These are phyloP conservation scores for Lysiphlebus fabarum DNA, from an alignment of 1,140 invertebrate genomes.

Conservation along the genomic window DNA sequence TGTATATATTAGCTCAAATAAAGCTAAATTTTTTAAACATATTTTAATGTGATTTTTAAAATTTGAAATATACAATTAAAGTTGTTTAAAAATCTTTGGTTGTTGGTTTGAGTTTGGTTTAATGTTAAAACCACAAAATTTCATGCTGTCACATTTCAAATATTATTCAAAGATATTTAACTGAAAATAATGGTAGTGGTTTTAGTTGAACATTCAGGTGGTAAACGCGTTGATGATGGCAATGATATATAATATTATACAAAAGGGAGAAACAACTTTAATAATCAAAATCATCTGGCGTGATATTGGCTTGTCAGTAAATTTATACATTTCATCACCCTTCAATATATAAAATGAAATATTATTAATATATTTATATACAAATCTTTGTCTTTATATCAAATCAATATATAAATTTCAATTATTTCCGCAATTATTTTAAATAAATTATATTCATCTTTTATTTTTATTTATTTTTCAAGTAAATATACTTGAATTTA, in stretches of 20 bases:
- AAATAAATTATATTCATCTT: too few species aligned
- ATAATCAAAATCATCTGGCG: conserved; percentile 44
- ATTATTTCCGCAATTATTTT: too few species aligned
- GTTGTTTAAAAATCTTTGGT: conserved; percentile 10
- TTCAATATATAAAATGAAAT: neutral
- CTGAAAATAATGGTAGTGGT: neutral
- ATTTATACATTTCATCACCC: conserved; percentile 21
- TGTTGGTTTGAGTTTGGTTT: neutral
- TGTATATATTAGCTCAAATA: too few species aligned
- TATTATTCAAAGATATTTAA: neutral
- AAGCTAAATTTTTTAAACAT: too few species aligned
- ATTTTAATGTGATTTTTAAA: too few species aligned
- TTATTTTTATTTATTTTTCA: too few species aligned
- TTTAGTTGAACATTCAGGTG: conserved; percentile 4
- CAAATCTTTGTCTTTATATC: neutral
- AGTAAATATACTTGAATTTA: too few species aligned
- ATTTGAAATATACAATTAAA: too few species aligned
- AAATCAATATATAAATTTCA: neutral
- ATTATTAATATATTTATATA: conserved; percentile 16
- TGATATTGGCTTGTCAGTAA: conserved; percentile 45
- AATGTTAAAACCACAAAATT: neutral
- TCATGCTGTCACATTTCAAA: neutral
- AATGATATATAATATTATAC: too few species aligned
- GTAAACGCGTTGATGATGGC: conserved; percentile 10
- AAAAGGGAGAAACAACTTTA: conserved; percentile 22